Base-by-base conservation (phyloP, 2,113 vertebrate species). In the Syngnathoides biaculeatus region DNA sequence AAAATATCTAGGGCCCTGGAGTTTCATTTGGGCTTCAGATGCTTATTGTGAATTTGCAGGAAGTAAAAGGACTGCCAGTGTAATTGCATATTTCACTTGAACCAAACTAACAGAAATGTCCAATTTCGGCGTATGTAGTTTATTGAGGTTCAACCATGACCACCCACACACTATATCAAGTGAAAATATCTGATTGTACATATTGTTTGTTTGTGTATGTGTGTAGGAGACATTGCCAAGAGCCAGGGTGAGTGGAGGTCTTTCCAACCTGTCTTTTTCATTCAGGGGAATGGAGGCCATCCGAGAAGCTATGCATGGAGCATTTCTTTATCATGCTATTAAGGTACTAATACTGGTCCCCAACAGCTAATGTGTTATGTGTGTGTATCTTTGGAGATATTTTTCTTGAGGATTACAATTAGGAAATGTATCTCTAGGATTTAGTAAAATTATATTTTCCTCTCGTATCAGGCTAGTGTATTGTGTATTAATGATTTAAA, bases 211-310 rank as follows among this genome's bases (percentile, higher is more conserved):
- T 27, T 64, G 62, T 64, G 24, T 35, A 3, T 47, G 26, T 38
- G 63, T 76, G 19, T 40, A 99, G 96, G 93, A 94, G 81, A 94
- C 90, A 0, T 85, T 99, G 38, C 95, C 95, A 0, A 92, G 95
- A 82, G 95, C 91, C 69, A 93, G 90, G 81, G 88, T 99, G 74
- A 99, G 97, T 55, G 97, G 97, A 40, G 97, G 97, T 55, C 92
- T 99, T 68, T 99, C 97, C 88, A 99, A 99, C 86, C 85, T 99
- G 68, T 99, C 97, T 58, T 99, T 99, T 85, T 94, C 97, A 64
- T 99, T 99, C 89, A 93, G 97, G 77, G 97, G 97, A 24, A 98
- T 99, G 97, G 97, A 98, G 22, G 93, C 78, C 64, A 96, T 99
- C 83, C 93, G 97, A 81, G 96, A 98, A 86, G 96, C 97, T 14